Evolutionary conservation across 1,140 invertebrate species (phyloP).

Genomic region (Maconellicoccus hirsutus): DNA sequence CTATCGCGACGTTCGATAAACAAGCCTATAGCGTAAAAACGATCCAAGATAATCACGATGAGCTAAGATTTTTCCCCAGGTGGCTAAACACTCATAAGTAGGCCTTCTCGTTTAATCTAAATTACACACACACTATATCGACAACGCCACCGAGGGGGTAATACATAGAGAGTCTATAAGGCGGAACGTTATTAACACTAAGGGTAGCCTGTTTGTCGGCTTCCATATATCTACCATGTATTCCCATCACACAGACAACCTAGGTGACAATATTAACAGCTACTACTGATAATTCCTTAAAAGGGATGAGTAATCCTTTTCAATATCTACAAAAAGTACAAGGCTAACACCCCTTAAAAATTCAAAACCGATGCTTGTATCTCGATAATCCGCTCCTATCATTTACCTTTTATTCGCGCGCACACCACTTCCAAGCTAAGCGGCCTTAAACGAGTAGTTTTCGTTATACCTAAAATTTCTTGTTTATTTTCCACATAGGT

Average conservation of each 20-base stretch:
- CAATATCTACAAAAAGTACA: not conserved
- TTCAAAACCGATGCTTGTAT: not conserved
- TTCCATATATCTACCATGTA: not conserved
- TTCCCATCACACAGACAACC: not conserved
- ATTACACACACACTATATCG: not conserved
- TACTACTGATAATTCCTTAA: constrained; percentile 17
- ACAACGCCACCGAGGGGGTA: too few species aligned
- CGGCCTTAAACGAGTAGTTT: not conserved
- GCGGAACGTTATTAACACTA: not conserved
- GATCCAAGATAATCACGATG: constrained; percentile 1
- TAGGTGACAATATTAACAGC: constrained; percentile 21
- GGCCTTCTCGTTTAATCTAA: not conserved
- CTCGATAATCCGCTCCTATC: constrained; percentile 15
- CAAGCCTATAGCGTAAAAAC: too few species aligned
- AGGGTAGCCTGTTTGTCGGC: constrained; percentile 1
- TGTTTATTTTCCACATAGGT: constrained; percentile 4
- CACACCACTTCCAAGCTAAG: too few species aligned
- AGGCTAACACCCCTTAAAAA: constrained; percentile 15
- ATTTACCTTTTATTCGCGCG: not conserved
- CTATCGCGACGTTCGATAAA: too few species aligned
- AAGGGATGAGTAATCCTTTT: constrained; percentile 17
- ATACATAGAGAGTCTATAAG: not conserved
- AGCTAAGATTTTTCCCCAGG: not conserved
- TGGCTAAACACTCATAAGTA: not conserved
- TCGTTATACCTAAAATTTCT: not conserved